Base-by-base conservation (phyloP, 2,797 vertebrate genomes). In the Sebastes steindachneri region DNA sequence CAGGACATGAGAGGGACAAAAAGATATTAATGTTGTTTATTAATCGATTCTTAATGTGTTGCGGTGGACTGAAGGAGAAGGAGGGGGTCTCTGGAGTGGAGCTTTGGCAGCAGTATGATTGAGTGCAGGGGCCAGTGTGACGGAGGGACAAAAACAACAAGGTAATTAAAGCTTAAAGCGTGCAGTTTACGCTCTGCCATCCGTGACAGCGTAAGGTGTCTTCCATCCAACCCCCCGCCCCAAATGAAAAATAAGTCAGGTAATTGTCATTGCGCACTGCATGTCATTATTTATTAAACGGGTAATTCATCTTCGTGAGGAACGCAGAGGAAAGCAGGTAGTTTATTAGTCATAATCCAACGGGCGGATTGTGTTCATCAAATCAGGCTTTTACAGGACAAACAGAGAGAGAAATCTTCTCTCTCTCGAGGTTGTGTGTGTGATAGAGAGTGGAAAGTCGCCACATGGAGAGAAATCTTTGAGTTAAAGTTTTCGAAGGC, bases 151-250 rank as follows among this genome's bases (percentile, higher is more conserved):
- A 91, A 90, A 95, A 94, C 94, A 95, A 94, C 92, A 91, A 93
- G 90, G 93, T 96, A 96, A 96, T 96, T 96, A 96, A 96, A 95
- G 95, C 93, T 92, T 91, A 93, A 93, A 91, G 93, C 93, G 85
- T 86, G 88, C 83, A 37, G 89, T 93, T 88, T 92, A 86, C 85
- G 94, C 89, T 93, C 93, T 15, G 87, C 94, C 93, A 93, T 93
- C 93, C 95, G 86, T 96, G 95, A 95, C 94, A 79, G 93, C 83
- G 88, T 88, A 94, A 95, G 95, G 94, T 96, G 94, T 94, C 94
- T 92, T 91, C 92, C 84, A 90, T 93, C 91, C 81, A 68, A 33
- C 28, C 21, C 75, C 1, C 28, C 15, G 15, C 41, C 55, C 85
- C 74, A 86, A 91, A 95, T 95, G 93, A 93, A 95, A 94, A 96